phyloP scores from a whole-genome alignment of 2,888 invertebrate genomes.

The Ditula angustiorana region DNA sequence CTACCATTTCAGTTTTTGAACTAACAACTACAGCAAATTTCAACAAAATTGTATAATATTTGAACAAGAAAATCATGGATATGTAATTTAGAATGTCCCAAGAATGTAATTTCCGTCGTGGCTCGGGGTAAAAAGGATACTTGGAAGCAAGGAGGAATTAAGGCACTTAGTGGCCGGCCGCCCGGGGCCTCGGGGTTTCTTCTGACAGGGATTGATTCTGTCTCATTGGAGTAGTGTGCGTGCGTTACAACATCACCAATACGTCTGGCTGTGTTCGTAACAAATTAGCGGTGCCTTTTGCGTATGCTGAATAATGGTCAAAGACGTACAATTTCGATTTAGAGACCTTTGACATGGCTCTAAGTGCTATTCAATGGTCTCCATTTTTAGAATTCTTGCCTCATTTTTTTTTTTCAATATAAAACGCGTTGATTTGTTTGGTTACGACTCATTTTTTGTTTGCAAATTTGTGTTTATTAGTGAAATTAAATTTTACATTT shows the following conservation, averaged over 20 bases:
- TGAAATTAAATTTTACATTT: too few relatives aligned
- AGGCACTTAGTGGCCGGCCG: conserved; percentile 66
- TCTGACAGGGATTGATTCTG: conserved; percentile 72
- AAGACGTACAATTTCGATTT: conserved; percentile 9
- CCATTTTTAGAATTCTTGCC: too few relatives aligned
- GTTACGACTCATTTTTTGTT: too few relatives aligned
- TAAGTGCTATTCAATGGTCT: neutral
- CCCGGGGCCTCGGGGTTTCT: conserved; percentile 43
- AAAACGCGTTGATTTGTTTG: too few relatives aligned
- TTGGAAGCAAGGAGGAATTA: conserved; percentile 62
- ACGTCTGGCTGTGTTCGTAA: conserved; percentile 6
- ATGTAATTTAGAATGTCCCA: conserved; percentile 41
- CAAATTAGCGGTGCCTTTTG: conserved; percentile 6
- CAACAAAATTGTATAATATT: conserved; percentile 4
- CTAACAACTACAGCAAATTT: neutral
- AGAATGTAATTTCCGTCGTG: conserved; percentile 58
- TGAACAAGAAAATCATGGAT: conserved; percentile 24
- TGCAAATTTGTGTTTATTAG: too few relatives aligned
- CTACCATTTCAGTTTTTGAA: neutral
- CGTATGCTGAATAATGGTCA: conserved; percentile 10
- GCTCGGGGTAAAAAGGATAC: conserved; percentile 56
- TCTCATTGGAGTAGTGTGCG: conserved; percentile 39
- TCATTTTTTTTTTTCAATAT: too few relatives aligned
- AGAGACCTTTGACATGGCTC: neutral
- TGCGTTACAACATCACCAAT: conserved; percentile 8